Conservation (phyloP, 2,113 vertebrate species). For the Ondatra zibethicus region DNA sequence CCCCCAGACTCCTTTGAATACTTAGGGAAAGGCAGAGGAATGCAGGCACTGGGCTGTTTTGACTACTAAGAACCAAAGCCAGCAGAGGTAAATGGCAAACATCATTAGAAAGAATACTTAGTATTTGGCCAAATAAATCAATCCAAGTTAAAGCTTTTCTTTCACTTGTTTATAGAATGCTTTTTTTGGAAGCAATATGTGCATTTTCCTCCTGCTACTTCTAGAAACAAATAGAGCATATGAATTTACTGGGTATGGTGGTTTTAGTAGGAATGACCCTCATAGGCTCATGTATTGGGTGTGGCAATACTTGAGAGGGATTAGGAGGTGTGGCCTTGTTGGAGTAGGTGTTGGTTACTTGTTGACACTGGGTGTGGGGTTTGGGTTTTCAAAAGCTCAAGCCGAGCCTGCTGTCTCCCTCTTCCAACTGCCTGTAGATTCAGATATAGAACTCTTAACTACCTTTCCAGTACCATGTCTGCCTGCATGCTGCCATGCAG, state of each 20-base stretch:
- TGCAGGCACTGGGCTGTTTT: slow-evolving; percentile 49
- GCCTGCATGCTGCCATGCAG: background rate
- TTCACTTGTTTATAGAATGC: slow-evolving; percentile 27
- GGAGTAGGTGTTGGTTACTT: background rate
- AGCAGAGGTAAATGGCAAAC: slow-evolving; percentile 48
- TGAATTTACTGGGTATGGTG: background rate
- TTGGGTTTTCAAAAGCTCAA: background rate
- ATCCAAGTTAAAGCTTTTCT: background rate
- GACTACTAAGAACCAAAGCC: slow-evolving; percentile 58
- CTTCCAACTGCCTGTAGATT: background rate
- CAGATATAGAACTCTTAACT: background rate
- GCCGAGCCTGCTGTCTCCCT: too few species aligned
- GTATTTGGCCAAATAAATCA: slow-evolving; percentile 49
- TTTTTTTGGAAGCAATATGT: background rate
- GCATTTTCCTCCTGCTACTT: background rate
- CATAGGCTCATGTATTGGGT: background rate
- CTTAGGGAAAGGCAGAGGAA: background rate
- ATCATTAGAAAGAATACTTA: slow-evolving; percentile 42
- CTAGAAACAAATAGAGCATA: background rate
- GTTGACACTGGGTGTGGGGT: background rate
- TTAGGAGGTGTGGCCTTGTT: background rate
- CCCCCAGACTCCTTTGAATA: slow-evolving; percentile 49
- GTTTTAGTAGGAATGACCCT: background rate
- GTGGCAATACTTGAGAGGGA: background rate
- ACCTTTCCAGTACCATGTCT: background rate